Evolutionary conservation across 2,888 invertebrate genomes (phyloP).

Genomic region (Apeira syringaria): DNA sequence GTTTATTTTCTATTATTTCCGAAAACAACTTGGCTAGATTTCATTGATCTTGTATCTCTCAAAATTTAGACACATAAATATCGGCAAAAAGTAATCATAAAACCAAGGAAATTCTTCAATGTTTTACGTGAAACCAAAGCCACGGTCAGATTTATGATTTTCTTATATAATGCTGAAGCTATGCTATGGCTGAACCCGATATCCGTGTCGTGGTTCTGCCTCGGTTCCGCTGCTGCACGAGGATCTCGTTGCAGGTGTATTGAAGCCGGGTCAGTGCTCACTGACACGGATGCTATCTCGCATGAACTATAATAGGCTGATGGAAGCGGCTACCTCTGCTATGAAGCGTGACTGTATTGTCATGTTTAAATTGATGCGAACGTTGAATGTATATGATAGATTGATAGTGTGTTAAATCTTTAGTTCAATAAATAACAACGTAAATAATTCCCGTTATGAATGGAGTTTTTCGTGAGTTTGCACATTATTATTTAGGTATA

Average conservation of each 20-base stretch:
- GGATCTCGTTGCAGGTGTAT: conserved; percentile 57
- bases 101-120: not conserved
- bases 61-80: too few species aligned
- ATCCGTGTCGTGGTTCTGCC: conserved; percentile 50
- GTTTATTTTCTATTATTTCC: too few species aligned
- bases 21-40: too few species aligned
- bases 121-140: not conserved
- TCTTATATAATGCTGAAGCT: not conserved
- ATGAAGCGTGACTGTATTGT: conserved; percentile 18
- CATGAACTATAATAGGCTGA: conserved; percentile 39
- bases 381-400: not conserved
- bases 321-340: conserved; percentile 20
- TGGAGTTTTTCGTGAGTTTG: too few species aligned
- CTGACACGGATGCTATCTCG: conserved; percentile 54
- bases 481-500: too few species aligned
- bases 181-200: conserved; percentile 50
- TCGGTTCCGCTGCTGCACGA: conserved; percentile 52
- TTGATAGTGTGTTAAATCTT: too few species aligned
- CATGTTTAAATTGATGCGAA: not conserved
- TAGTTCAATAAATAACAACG: too few species aligned
- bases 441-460: too few species aligned
- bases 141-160: too few species aligned
- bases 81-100: too few species aligned
- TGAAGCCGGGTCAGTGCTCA: conserved; percentile 46
- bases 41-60: too few species aligned